Conservation (phyloP, 2,888 invertebrate species). For the Agriotes lineatus region DNA sequence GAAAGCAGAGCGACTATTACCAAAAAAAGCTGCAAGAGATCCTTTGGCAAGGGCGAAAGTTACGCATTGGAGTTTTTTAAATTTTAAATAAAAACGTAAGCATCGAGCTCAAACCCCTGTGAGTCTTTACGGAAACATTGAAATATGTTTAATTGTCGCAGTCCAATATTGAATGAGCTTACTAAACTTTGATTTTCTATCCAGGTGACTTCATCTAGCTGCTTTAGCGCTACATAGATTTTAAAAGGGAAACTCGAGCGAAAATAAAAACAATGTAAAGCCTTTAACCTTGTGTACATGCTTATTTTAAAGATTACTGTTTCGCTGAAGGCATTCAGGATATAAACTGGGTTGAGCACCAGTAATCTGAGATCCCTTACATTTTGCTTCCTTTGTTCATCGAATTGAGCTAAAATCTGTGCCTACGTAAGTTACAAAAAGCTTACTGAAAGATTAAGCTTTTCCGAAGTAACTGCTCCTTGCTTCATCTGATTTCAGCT, state of each 20-base stretch:
- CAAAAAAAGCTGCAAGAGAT: too few relatives aligned
- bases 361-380: conserved; percentile 12
- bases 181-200: too few relatives aligned
- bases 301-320: conserved; percentile 7
- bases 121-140: too few relatives aligned
- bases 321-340: conserved; percentile 2
- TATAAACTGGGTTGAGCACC: conserved; percentile 9
- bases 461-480: neutral
- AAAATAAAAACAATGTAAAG: conserved; percentile 1
- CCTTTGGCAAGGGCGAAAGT: too few relatives aligned
- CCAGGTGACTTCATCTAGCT: too few relatives aligned
- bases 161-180: too few relatives aligned
- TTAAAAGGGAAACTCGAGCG: neutral
- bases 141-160: too few relatives aligned
- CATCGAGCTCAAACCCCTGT: too few relatives aligned
- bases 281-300: neutral
- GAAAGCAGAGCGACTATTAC: too few relatives aligned
- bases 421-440: neutral
- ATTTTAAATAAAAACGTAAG: too few relatives aligned
- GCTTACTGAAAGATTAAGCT: conserved; percentile 12
- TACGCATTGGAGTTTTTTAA: too few relatives aligned
- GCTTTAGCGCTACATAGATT: neutral
- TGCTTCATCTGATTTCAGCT: neutral
- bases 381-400: conserved; percentile 7
- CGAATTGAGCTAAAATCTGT: conserved; percentile 11